phyloP scores from a whole-genome alignment of 2,888 invertebrate genomes.

The Rhagonycha fulva region DNA sequence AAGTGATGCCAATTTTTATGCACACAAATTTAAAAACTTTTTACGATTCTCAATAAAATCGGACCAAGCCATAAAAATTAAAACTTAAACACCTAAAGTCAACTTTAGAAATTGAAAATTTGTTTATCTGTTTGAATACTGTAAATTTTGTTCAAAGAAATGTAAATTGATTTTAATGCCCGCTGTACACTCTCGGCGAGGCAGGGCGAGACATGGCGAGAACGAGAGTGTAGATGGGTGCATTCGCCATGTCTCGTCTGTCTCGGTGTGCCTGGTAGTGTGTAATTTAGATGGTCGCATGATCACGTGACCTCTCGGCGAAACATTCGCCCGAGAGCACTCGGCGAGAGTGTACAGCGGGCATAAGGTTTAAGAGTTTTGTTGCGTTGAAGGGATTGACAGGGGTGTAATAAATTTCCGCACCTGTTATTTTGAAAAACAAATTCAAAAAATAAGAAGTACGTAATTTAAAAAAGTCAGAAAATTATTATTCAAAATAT shows the following conservation, averaged over 20 bases:
- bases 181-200: no score
- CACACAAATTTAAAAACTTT: not conserved
- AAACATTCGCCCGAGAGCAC: no score
- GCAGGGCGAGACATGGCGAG: no score
- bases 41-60: not conserved
- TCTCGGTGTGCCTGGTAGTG: no score
- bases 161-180: no score
- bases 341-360: no score
- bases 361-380: not conserved
- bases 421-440: not conserved
- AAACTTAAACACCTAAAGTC: not conserved
- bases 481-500: not conserved
- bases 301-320: no score
- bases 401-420: not conserved
- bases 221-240: no score
- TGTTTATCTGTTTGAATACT: not conserved
- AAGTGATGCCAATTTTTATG: not conserved
- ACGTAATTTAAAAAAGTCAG: not conserved
- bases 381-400: not conserved
- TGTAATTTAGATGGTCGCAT: no score
- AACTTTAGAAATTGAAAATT: not conserved
- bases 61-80: not conserved
- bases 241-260: no score
- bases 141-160: not conserved
- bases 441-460: not conserved